Percentiles rank a stretch among this genome's conserved stretches.
phyloP scores from a whole-genome alignment of 2,113 vertebrate species.

The Pimephales promelas region DNA sequence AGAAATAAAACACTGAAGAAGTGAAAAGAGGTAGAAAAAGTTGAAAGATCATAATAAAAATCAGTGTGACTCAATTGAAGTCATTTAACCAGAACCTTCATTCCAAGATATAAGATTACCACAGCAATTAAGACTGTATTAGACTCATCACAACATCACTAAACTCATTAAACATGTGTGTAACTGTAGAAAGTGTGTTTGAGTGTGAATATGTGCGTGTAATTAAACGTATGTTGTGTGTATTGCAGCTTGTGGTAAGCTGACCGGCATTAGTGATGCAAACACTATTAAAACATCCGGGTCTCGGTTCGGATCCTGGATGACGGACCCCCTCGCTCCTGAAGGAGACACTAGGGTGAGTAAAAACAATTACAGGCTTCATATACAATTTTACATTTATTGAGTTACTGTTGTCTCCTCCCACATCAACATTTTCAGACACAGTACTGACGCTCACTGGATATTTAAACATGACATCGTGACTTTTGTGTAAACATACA shows the following conservation, averaged over 20 bases:
- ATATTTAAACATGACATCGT: too few relatives aligned
- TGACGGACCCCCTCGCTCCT: slow-evolving; percentile 93
- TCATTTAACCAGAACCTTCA: slow-evolving; percentile 8
- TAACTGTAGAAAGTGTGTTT: background rate
- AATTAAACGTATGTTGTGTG: background rate
- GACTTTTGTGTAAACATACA: too few relatives aligned
- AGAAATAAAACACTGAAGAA: background rate
- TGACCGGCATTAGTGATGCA: slow-evolving; percentile 94
- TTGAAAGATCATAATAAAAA: background rate
- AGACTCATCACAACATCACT: background rate
- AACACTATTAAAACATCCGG: slow-evolving; percentile 96
- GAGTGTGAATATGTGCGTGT: slow-evolving; percentile 10
- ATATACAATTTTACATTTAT: too few relatives aligned
- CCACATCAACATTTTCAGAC: too few relatives aligned
- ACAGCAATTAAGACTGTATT: slow-evolving; percentile 16
- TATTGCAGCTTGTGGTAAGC: slow-evolving; percentile 89
- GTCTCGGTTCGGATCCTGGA: slow-evolving; percentile 96
- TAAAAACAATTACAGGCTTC: background rate
- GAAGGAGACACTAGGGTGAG: slow-evolving; percentile 95
- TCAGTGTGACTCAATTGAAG: background rate
- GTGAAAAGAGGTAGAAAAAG: background rate
- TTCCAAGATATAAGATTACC: background rate
- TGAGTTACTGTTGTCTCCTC: too few relatives aligned
- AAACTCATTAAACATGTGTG: slow-evolving; percentile 7
- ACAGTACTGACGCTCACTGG: too few relatives aligned